These are phyloP conservation scores for Panopea generosa DNA, from an alignment of 2,888 invertebrate genomes.

Conservation along the genomic window DNA sequence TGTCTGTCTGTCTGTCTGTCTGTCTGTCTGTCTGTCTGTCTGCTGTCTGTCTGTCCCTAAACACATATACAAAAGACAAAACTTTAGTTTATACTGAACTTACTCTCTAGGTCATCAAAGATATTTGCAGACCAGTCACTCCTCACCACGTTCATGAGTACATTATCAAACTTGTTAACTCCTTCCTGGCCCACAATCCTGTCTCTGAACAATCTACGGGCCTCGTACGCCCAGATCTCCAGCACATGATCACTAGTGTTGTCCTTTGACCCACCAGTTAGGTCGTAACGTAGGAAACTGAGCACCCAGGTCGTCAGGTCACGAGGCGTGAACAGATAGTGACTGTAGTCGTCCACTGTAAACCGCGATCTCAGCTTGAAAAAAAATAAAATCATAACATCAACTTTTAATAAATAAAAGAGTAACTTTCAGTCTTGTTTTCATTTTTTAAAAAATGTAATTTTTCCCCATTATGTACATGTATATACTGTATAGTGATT, in stretches of 20 bases:
- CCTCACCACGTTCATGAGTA: constrained; percentile 87
- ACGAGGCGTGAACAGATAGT: constrained; percentile 91
- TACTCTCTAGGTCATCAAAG: constrained; percentile 80
- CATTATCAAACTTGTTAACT: constrained; percentile 88
- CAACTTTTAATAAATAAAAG: no score
- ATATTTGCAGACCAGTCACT: constrained; percentile 85
- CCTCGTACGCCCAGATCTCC: constrained; percentile 91
- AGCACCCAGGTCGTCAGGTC: constrained; percentile 91
- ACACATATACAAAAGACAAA: no score
- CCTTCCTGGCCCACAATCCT: constrained; percentile 90
- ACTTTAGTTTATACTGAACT: no score
- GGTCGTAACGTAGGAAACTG: constrained; percentile 89
- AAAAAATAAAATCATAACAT: constrained; percentile 17
- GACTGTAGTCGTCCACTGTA: constrained; percentile 87
- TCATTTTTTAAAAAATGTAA: no score
- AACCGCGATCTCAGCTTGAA: constrained; percentile 87
- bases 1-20: no score
- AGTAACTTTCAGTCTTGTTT: no score
- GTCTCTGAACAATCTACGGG: constrained; percentile 91
- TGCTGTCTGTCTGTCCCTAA: no score
- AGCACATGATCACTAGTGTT: constrained; percentile 82
- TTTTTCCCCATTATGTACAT: no score
- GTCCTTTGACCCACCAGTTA: constrained; percentile 78
- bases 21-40: no score
- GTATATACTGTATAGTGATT: no score